Conservation (phyloP, 2,797 vertebrate species). For the Florisuga fusca region DNA sequence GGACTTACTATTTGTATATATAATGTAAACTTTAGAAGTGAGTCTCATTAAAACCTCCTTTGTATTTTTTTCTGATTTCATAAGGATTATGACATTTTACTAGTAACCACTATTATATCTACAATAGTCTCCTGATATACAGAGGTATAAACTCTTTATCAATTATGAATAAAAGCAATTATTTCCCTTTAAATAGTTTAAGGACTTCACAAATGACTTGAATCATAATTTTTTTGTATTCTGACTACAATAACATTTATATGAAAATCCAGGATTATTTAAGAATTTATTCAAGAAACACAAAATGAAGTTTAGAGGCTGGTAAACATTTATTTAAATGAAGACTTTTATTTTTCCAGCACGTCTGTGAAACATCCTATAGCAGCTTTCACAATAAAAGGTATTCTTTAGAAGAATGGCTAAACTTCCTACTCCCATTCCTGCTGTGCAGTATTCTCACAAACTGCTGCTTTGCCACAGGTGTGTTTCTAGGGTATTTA, state of each 20-base stretch:
- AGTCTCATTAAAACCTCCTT: neutral
- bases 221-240: neutral
- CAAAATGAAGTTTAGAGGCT: neutral
- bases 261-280: neutral
- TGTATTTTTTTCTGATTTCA: neutral
- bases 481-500: neutral
- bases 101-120: neutral
- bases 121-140: neutral
- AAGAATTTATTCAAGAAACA: neutral
- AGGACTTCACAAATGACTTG: neutral
- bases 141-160: neutral
- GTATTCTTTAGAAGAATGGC: neutral
- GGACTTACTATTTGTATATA: neutral
- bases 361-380: neutral
- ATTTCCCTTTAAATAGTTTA: neutral
- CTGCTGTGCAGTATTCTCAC: neutral
- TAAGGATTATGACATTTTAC: neutral
- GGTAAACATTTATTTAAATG: fast-evolving
- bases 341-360: neutral
- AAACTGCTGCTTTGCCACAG: neutral
- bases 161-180: neutral
- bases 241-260: neutral
- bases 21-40: neutral
- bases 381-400: neutral
- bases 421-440: neutral